phyloP scores from a whole-genome alignment of 2,113 vertebrate species.

The Pelecanus crispus region DNA sequence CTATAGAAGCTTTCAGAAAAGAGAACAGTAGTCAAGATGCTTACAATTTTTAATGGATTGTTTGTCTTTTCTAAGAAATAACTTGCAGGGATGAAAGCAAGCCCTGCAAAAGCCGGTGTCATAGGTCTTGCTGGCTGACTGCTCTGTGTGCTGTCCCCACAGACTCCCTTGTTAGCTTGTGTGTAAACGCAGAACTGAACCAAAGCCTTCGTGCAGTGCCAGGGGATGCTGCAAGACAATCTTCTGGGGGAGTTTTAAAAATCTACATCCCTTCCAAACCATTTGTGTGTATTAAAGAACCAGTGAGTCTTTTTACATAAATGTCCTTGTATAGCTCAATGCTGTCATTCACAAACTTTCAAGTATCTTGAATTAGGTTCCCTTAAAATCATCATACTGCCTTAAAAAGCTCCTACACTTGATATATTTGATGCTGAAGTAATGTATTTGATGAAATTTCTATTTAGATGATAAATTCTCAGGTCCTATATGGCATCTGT shows the following conservation, averaged over 20 bases:
- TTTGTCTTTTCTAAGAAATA: slow-evolving; percentile 57
- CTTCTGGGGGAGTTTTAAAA: background rate
- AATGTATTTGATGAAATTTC: background rate
- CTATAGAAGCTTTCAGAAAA: slow-evolving; percentile 63
- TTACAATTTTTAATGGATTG: slow-evolving; percentile 54
- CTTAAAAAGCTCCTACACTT: background rate
- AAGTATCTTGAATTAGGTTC: background rate
- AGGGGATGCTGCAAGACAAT: background rate
- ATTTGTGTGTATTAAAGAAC: background rate
- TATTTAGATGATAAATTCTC: background rate
- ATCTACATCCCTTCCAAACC: background rate
- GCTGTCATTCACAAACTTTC: background rate
- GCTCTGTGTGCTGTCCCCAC: background rate
- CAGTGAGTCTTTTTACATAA: background rate
- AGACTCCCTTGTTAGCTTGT: background rate
- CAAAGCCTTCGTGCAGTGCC: background rate
- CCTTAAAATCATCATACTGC: background rate
- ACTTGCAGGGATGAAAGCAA: slow-evolving; percentile 63
- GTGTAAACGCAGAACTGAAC: background rate
- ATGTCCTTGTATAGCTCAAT: background rate
- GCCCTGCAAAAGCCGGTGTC: slow-evolving; percentile 47
- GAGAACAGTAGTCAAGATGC: slow-evolving; percentile 58
- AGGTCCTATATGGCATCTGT: background rate
- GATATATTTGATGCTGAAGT: background rate
- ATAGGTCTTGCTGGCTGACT: background rate